phyloP scores from a whole-genome alignment of 1,140 invertebrate species.

The Drosophila ercepeae region DNA sequence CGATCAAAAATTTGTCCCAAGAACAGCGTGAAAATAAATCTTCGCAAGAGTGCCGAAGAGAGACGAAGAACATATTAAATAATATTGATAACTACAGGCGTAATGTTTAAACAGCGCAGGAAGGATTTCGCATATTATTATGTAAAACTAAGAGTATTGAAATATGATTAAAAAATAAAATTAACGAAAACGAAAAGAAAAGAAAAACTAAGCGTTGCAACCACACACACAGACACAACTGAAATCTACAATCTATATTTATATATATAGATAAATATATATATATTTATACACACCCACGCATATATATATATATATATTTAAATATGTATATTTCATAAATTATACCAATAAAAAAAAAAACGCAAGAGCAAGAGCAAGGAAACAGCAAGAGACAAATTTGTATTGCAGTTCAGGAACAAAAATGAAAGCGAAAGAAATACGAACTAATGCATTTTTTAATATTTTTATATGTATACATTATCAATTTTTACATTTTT shows the following conservation, averaged over 20 bases:
- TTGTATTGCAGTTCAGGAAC: slow-evolving; percentile 76
- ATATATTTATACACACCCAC: slow-evolving; percentile 39
- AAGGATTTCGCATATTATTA: slow-evolving; percentile 53
- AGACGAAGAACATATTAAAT: slow-evolving; percentile 15
- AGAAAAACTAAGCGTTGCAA: slow-evolving; percentile 15
- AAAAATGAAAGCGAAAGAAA: slow-evolving; percentile 50
- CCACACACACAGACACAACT: slow-evolving; percentile 42
- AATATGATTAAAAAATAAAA: slow-evolving; percentile 59
- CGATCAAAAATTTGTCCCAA: slow-evolving; percentile 17
- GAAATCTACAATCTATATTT: slow-evolving; percentile 52
- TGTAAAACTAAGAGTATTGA: slow-evolving; percentile 75
- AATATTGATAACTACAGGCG: slow-evolving; percentile 20
- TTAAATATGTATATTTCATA: slow-evolving; percentile 66
- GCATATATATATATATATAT: slow-evolving; percentile 31
- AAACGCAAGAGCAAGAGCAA: too few species aligned
- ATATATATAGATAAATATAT: slow-evolving; percentile 29
- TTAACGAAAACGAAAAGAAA: slow-evolving; percentile 22
- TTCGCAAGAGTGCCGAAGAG: too few species aligned
- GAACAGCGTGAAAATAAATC: slow-evolving; percentile 12
- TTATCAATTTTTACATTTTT: slow-evolving; percentile 84
- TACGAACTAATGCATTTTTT: slow-evolving; percentile 82
- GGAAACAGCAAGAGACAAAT: slow-evolving; percentile 49
- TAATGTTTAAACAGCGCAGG: slow-evolving; percentile 8
- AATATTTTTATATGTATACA: slow-evolving; percentile 84
- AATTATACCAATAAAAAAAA: slow-evolving; percentile 65